These are phyloP conservation scores for Coenonympha arcania DNA, from an alignment of 2,888 invertebrate genomes.

Conservation along the genomic window DNA sequence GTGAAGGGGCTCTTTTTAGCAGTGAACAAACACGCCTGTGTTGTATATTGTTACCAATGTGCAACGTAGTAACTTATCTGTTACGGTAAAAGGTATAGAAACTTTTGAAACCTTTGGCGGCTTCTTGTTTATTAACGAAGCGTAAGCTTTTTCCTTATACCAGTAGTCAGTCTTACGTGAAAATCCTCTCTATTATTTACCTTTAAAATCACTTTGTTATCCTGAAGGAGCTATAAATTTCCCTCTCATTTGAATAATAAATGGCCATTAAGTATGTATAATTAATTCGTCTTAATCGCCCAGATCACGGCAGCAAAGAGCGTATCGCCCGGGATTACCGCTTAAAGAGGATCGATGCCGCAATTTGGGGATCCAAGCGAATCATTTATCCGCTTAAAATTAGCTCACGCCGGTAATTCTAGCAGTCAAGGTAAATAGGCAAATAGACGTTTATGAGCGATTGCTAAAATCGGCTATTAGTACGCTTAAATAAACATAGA, in stretches of 20 bases:
- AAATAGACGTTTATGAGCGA: neutral
- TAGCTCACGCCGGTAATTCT: neutral
- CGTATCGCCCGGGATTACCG: slow-evolving; percentile 37
- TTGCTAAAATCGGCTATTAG: neutral
- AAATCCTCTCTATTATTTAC: slow-evolving; percentile 2
- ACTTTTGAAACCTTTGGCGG: too few species aligned
- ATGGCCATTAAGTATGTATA: slow-evolving; percentile 36
- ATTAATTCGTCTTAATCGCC: slow-evolving; percentile 47
- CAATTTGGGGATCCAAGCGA: slow-evolving; percentile 36
- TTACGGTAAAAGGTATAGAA: too few species aligned
- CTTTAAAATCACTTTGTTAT: slow-evolving; percentile 16
- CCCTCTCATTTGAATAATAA: slow-evolving; percentile 29
- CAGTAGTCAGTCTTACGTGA: neutral
- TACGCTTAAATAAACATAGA: neutral
- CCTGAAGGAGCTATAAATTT: slow-evolving; percentile 23
- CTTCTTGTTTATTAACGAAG: neutral
- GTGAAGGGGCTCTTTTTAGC: too few species aligned
- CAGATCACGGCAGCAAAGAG: slow-evolving; percentile 40
- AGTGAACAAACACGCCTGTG: too few species aligned
- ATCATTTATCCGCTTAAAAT: slow-evolving; percentile 36
- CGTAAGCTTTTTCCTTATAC: neutral
- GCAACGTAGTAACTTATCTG: too few species aligned
- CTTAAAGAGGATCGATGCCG: slow-evolving; percentile 37
- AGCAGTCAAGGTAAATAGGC: slow-evolving; percentile 1
- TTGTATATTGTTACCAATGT: too few species aligned